A percentile compares a stretch with the other conserved stretches of the same genome.
Conservation (phyloP, 2,113 vertebrate genomes). For the Struthio camelus region DNA sequence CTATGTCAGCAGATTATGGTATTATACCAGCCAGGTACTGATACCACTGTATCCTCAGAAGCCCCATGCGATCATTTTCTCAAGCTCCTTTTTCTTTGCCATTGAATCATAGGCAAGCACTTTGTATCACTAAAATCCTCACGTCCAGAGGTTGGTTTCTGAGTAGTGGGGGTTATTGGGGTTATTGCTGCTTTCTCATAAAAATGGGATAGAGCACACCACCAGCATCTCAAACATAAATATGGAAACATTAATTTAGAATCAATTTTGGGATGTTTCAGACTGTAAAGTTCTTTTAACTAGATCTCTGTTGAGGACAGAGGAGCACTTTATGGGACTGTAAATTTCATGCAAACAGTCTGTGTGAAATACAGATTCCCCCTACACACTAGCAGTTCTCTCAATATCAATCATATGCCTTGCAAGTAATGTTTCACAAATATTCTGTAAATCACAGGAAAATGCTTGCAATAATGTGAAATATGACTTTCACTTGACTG, state of each 20-base stretch:
- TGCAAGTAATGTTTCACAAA: conserved; percentile 80
- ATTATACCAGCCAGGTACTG: neutral
- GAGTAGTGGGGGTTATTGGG: neutral
- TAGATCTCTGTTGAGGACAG: conserved; percentile 77
- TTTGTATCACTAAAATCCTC: conserved; percentile 1
- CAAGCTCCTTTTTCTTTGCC: neutral
- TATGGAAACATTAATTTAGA: conserved; percentile 77
- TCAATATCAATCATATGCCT: conserved; percentile 73
- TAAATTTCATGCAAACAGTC: conserved; percentile 77
- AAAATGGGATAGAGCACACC: conserved; percentile 62
- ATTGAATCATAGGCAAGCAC: neutral
- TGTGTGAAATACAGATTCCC: conserved; percentile 74
- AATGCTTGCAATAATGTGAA: conserved; percentile 78
- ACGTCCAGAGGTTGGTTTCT: neutral
- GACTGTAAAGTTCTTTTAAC: conserved; percentile 83
- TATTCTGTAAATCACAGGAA: conserved; percentile 82
- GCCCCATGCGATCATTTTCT: neutral
- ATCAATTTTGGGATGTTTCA: conserved; percentile 81
- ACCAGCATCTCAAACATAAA: conserved; percentile 73
- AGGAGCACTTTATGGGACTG: conserved; percentile 76
- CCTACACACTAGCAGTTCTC: conserved; percentile 67
- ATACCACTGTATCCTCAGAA: neutral
- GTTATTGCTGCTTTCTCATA: conserved; percentile 61
- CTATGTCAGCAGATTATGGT: neutral
- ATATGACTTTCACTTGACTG: conserved; percentile 82